Percentiles rank a stretch among this genome's conserved stretches.
Evolutionary conservation across 1,140 invertebrate genomes (phyloP).

Genomic region (Drosophila nigrodunni): DNA sequence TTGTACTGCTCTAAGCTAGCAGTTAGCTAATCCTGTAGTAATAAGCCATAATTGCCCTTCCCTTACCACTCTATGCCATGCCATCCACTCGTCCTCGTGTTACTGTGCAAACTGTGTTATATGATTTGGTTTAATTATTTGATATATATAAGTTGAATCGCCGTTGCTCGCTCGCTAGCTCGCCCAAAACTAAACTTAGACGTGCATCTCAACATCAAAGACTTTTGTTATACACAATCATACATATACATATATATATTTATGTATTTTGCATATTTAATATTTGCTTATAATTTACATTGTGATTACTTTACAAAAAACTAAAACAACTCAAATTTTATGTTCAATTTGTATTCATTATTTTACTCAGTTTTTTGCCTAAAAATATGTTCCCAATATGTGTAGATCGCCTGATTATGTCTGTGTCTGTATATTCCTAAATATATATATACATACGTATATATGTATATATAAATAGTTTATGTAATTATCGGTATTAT

Average conservation of each 20-base stretch:
- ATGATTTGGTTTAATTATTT: conserved; percentile 44
- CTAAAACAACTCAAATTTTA: conserved; percentile 2
- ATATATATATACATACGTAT: conserved; percentile 41
- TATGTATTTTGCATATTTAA: conserved; percentile 55
- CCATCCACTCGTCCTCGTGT: conserved; percentile 12
- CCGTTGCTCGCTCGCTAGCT: conserved; percentile 61
- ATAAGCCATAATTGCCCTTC: conserved; percentile 23
- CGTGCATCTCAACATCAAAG: conserved; percentile 78
- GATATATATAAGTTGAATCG: conserved; percentile 33
- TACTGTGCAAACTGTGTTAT: conserved; percentile 69
- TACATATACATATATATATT: conserved; percentile 45
- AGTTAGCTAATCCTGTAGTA: background rate
- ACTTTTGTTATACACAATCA: conserved; percentile 70
- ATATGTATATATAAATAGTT: conserved; percentile 42
- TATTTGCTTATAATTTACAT: conserved; percentile 22
- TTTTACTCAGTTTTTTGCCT: conserved; percentile 14
- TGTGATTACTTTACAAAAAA: conserved; percentile 36
- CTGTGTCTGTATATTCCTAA: conserved; percentile 56
- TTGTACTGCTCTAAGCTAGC: conserved; percentile 86
- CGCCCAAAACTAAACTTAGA: conserved; percentile 53
- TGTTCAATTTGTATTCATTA: conserved; percentile 32
- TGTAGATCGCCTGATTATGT: conserved; percentile 17
- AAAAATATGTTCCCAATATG: conserved; percentile 3
- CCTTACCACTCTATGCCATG: conserved; percentile 2
- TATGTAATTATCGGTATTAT: conserved; percentile 75